phyloP scores from a whole-genome alignment of 2,113 vertebrate species.

The Eurypyga helias region DNA sequence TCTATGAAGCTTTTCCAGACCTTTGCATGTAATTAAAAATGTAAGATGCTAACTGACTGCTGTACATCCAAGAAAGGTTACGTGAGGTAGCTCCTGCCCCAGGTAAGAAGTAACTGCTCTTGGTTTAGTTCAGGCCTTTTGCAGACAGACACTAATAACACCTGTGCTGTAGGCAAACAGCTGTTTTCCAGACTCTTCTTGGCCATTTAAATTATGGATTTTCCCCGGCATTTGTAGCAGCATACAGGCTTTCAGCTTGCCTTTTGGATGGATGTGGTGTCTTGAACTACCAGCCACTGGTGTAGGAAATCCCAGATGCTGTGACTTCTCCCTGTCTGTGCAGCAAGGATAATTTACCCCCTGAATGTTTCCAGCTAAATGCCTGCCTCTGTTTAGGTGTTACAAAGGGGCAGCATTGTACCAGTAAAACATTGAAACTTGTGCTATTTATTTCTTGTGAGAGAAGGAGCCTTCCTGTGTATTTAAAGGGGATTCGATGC shows the following conservation, averaged over 20 bases:
- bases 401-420: not conserved
- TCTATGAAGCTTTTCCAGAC: not conserved
- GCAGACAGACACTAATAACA: not conserved
- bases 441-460: not conserved
- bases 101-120: not conserved
- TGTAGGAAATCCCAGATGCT: not conserved
- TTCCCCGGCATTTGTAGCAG: not conserved
- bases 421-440: not conserved
- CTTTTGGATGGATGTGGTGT: not conserved
- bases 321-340: not conserved
- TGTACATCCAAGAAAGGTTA: not conserved
- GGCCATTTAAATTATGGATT: not conserved
- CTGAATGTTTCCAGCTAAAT: not conserved
- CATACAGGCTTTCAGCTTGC: rapidly evolving
- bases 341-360: not conserved
- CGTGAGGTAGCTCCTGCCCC: not conserved
- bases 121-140: not conserved
- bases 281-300: not conserved
- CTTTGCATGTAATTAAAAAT: not conserved
- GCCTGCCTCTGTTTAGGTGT: not conserved
- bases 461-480: not conserved
- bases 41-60: not conserved
- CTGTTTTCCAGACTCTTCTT: not conserved
- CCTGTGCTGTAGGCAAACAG: not conserved
- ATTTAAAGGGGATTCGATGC: not conserved